Percentiles rank a stretch among this genome's conserved stretches.
Evolutionary conservation across 2,797 vertebrate genomes (phyloP).

Genomic region (Gallinago stenura): DNA sequence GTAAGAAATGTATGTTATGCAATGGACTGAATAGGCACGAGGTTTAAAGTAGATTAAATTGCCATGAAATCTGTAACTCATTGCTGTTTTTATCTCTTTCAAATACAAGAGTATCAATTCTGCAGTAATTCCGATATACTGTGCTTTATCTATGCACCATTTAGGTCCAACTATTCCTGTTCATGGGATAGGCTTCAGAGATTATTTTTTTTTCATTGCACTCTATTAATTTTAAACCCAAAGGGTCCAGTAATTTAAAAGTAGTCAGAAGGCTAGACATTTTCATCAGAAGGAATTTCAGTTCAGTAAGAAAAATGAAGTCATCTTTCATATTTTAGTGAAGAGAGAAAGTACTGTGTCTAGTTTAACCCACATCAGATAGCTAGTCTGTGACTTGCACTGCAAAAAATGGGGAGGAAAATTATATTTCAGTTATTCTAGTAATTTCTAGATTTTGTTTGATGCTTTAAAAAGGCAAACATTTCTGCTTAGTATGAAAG

Average conservation of each 20-base stretch:
- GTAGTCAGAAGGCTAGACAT: neutral
- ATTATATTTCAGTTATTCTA: neutral
- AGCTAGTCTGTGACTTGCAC: neutral
- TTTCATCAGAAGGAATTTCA: neutral
- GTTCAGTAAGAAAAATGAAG: neutral
- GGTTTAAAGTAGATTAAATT: neutral
- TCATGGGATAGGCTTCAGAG: neutral
- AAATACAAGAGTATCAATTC: neutral
- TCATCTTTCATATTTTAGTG: neutral
- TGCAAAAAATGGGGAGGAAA: neutral
- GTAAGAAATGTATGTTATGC: neutral
- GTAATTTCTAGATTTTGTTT: neutral
- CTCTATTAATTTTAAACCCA: neutral
- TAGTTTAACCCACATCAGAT: neutral
- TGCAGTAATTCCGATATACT: neutral
- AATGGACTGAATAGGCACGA: neutral
- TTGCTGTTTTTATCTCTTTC: neutral
- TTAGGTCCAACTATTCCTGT: neutral
- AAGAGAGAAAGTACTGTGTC: neutral
- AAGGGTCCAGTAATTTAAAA: neutral
- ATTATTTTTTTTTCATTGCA: neutral
- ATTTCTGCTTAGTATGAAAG: neutral
- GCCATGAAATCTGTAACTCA: neutral
- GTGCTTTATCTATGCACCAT: neutral
- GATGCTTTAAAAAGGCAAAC: neutral